phyloP scores from a whole-genome alignment of 2,797 vertebrate genomes.

The Psittacula echo region DNA sequence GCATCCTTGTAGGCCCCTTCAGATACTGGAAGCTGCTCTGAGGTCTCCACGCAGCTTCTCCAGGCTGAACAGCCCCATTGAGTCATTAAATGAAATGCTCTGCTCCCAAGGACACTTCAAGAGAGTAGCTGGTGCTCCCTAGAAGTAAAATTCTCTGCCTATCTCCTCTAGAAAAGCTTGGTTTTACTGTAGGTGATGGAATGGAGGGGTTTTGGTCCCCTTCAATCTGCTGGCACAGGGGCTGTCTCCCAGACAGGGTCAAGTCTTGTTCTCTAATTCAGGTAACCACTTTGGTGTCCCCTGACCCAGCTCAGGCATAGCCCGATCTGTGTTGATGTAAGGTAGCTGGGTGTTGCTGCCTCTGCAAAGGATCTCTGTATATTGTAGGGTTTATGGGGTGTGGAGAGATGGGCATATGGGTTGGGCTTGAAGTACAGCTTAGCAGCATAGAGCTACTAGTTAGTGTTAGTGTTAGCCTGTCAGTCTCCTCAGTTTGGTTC shows the following conservation, averaged over 20 bases:
- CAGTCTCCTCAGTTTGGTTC: not conserved
- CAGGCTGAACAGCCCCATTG: not conserved
- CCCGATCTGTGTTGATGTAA: not conserved
- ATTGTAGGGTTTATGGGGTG: not conserved
- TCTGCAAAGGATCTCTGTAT: not conserved
- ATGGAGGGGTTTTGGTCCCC: not conserved
- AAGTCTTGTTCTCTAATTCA: not conserved
- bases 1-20: not conserved
- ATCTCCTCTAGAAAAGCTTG: not conserved
- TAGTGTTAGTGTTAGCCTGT: accelerated
- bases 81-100: not conserved
- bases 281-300: not conserved
- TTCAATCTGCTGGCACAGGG: not conserved
- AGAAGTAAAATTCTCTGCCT: not conserved
- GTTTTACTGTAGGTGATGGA: not conserved
- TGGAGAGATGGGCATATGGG: accelerated
- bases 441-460: not conserved
- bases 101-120: not conserved
- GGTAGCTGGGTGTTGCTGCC: not conserved
- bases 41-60: not conserved
- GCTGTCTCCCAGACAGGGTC: not conserved
- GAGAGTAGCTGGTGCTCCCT: not conserved
- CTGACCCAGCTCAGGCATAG: not conserved
- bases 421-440: accelerated
- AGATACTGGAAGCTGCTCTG: not conserved